Base-by-base conservation (phyloP, 2,888 invertebrate species). In the Drosophila melanosoma region DNA sequence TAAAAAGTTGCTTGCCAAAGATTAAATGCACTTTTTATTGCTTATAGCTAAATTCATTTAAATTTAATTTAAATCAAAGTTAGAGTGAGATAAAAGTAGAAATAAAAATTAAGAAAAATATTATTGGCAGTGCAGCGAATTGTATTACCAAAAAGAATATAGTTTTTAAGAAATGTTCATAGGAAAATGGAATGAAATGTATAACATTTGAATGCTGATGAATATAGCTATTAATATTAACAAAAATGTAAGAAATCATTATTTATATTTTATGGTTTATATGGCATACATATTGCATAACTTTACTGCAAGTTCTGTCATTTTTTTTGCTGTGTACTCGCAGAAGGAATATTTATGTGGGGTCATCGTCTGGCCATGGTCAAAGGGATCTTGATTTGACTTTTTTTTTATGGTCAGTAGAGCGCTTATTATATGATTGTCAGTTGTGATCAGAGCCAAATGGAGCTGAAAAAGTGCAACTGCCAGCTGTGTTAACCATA, bases 391-490 rank as follows among this genome's bases (percentile, higher is more conserved):
- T 74, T 63, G 71, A 73, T 86, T 74, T 74, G 69, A 67, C 67
- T 69, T 26, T 35, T 57, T 81, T 73, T 66, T 68, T 73, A 54
- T 51, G 69, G 52, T 52, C 73, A 51, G 52, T 72, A 65, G 64
- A 52, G 52, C 11, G 29, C 32, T 35, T 51, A 59, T 68, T 75
- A 61, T 62, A 48, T 42, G 49, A 36, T 53, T 69, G 69, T 76
- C 65, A 66, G 42, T 54, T 29, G 42, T 42, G 42, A 23, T 23
- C 72, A 57, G 66, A 62, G 69, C 48, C 68, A 88, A 88, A 90
- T 83, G 78, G 70, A 75, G 83, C 77, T 76, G 83, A 90, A 86
- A 86, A 83, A 90, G 51, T 82, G 80, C 82, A 88, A 64, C 65
- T 76, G 57, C 32, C 82, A 82, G 69, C 56, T 56, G 54, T 56